Conservation (phyloP, 2,888 invertebrate species). For the Leucophora obtusa region DNA sequence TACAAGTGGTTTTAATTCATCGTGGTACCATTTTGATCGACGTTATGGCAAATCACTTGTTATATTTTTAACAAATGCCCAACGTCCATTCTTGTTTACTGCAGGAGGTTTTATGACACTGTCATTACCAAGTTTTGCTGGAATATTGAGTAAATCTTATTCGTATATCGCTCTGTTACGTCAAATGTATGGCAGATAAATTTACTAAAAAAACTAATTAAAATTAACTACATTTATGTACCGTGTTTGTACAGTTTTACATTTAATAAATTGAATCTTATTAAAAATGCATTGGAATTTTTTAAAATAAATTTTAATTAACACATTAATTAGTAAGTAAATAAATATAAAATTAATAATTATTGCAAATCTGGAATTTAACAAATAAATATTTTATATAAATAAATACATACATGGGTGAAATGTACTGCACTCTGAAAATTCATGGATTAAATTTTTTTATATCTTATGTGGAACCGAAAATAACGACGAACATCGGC, state of each 20-base stretch:
- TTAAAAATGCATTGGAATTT: not conserved
- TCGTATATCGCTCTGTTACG: constrained; percentile 70
- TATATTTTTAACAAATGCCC: constrained; percentile 68
- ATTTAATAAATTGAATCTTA: no score
- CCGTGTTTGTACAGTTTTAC: no score
- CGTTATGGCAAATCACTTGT: constrained; percentile 67
- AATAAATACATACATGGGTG: no score
- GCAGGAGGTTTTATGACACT: constrained; percentile 70
- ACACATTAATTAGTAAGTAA: no score
- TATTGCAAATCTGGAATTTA: no score
- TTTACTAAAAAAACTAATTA: not conserved
- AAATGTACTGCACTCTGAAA: no score
- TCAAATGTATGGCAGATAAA: constrained; percentile 67
- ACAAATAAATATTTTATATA: no score
- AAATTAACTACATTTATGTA: no score
- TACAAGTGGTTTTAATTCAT: constrained; percentile 67
- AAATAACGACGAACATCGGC: no score
- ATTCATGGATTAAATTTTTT: no score
- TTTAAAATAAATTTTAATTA: not conserved
- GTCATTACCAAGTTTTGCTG: constrained; percentile 70
- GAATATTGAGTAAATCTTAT: constrained; percentile 71
- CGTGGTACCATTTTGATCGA: constrained; percentile 69
- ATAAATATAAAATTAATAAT: no score
- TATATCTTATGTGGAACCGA: no score
- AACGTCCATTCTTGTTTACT: constrained; percentile 69